Conservation (phyloP, 2,113 vertebrate species). For the Cephalopterus ornatus region DNA sequence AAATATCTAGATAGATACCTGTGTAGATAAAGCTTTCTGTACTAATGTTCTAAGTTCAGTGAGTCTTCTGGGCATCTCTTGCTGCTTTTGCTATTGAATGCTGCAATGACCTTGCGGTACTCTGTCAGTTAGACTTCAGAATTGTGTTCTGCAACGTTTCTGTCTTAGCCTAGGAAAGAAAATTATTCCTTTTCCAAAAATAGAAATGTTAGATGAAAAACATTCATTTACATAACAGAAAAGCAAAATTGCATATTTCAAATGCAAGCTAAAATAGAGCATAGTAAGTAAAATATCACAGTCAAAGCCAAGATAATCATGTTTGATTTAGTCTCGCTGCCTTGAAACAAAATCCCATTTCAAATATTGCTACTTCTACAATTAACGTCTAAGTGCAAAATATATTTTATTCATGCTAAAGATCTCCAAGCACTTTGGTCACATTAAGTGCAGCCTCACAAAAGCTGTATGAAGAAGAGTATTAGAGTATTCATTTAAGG, state of each 20-base stretch:
- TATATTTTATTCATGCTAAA: constrained; percentile 50
- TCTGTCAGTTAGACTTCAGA: constrained; percentile 5
- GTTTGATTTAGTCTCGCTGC: constrained; percentile 52
- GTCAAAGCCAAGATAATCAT: constrained; percentile 53
- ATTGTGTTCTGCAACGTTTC: background rate
- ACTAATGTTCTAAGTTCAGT: background rate
- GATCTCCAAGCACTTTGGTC: constrained; percentile 24
- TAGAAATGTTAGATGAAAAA: constrained; percentile 45
- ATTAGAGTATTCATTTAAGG: background rate
- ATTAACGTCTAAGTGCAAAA: constrained; percentile 46
- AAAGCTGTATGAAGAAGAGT: background rate
- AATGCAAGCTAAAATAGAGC: constrained; percentile 33
- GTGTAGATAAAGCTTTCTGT: background rate
- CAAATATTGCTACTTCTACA: constrained; percentile 55
- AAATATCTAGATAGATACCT: background rate
- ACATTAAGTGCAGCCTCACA: background rate
- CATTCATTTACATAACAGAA: constrained; percentile 55
- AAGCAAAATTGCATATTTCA: constrained; percentile 34
- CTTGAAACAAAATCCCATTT: constrained; percentile 39
- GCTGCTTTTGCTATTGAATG: background rate
- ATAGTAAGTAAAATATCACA: constrained; percentile 47
- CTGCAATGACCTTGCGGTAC: background rate
- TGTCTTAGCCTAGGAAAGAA: background rate
- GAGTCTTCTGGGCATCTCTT: background rate
- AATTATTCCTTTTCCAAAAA: constrained; percentile 26